phyloP scores from a whole-genome alignment of 2,888 invertebrate species.

The Petrolisthes cinctipes region DNA sequence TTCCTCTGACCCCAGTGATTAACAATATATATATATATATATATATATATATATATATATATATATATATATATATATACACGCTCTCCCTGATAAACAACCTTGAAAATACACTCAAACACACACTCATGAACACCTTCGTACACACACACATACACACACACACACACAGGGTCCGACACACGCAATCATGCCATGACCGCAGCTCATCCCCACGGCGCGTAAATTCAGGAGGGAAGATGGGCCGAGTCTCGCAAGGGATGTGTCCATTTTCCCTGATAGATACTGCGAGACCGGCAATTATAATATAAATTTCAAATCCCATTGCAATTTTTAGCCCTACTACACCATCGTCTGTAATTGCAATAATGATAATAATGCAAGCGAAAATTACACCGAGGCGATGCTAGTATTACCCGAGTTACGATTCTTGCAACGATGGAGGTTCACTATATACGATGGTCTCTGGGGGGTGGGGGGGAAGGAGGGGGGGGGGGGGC shows the following conservation, averaged over 20 bases:
- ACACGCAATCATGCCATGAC: background rate
- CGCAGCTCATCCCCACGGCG: constrained; percentile 1
- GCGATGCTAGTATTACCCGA: background rate
- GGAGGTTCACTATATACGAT: too few relatives aligned
- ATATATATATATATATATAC: constrained; percentile 30
- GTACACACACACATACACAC: background rate
- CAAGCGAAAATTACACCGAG: background rate
- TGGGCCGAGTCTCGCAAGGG: background rate
- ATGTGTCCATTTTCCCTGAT: constrained; percentile 1
- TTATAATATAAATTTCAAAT: constrained; percentile 1
- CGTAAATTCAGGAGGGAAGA: constrained; percentile 8
- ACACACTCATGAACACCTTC: constrained; percentile 11
- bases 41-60: constrained; percentile 31
- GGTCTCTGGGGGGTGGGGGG: too few relatives aligned
- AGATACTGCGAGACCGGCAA: constrained; percentile 5
- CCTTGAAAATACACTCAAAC: background rate
- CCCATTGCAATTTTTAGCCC: constrained; percentile 10
- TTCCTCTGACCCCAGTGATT: too few relatives aligned
- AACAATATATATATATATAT: constrained; percentile 4
- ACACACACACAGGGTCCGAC: background rate
- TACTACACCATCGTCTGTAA: constrained; percentile 1
- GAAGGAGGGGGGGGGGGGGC: too few relatives aligned
- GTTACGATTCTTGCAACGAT: too few relatives aligned
- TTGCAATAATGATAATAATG: constrained; percentile 9
- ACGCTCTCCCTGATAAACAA: background rate